A percentile compares a stretch with the other conserved stretches of the same genome.
These are phyloP conservation scores for Epirrhoe tristata DNA, from an alignment of 2,888 invertebrate genomes.

Conservation along the genomic window DNA sequence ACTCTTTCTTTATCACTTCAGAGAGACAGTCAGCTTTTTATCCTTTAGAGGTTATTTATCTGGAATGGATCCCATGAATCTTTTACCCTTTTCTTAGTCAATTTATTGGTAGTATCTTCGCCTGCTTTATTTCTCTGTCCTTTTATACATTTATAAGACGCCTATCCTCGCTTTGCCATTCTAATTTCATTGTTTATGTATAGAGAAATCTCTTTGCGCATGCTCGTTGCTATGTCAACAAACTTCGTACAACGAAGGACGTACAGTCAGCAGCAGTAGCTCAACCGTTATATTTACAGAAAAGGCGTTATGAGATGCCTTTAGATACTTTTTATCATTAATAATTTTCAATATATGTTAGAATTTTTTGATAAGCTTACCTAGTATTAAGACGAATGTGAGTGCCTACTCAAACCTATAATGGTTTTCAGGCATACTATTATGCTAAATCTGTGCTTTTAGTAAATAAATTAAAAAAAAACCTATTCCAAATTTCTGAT, in stretches of 20 bases:
- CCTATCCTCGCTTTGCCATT: constrained; percentile 45
- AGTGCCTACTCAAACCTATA: too few species aligned
- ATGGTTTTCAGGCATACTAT: too few species aligned
- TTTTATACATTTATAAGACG: constrained; percentile 40
- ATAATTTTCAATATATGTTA: too few species aligned
- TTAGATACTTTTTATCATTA: too few species aligned
- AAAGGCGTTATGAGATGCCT: neutral
- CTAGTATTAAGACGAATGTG: too few species aligned
- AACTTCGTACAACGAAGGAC: constrained; percentile 49
- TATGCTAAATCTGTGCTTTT: too few species aligned
- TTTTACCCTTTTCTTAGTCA: constrained; percentile 27
- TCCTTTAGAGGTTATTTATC: constrained; percentile 8
- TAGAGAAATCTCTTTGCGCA: constrained; percentile 69
- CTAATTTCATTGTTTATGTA: constrained; percentile 78
- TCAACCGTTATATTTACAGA: neutral
- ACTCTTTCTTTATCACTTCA: constrained; percentile 1
- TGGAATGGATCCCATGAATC: constrained; percentile 7
- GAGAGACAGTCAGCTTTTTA: neutral
- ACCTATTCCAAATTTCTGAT: too few species aligned
- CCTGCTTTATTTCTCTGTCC: constrained; percentile 29
- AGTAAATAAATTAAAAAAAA: too few species aligned
- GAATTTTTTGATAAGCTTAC: too few species aligned
- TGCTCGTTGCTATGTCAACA: constrained; percentile 80
- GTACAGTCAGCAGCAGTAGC: constrained; percentile 20
- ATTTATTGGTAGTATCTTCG: constrained; percentile 35